A percentile compares a stretch with the other conserved stretches of the same genome.
These are phyloP conservation scores for Glaucidium brasilianum DNA, from an alignment of 2,113 vertebrate species.

Conservation along the genomic window DNA sequence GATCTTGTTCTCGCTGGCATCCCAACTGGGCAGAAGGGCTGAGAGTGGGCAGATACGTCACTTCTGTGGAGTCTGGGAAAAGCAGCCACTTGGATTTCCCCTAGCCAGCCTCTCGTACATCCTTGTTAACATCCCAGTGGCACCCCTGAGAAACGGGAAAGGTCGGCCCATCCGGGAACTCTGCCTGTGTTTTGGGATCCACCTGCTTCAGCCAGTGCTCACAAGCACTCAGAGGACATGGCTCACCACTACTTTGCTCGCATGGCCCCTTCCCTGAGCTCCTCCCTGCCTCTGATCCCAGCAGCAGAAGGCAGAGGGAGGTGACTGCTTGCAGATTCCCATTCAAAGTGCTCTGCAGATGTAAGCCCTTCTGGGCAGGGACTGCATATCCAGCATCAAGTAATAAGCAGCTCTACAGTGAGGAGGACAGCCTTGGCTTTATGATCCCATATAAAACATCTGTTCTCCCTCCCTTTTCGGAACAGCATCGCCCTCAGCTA, in stretches of 20 bases:
- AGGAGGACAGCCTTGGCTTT: not conserved
- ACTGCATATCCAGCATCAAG: not conserved
- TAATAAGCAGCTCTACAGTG: not conserved
- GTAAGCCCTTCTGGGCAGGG: not conserved
- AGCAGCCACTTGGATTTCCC: not conserved
- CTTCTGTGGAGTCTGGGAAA: not conserved
- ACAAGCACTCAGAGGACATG: fast-evolving
- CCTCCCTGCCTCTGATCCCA: not conserved
- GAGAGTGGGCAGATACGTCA: not conserved
- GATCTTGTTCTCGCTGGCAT: not conserved
- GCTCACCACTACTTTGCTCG: fast-evolving
- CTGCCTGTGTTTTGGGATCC: not conserved
- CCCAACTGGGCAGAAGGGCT: not conserved
- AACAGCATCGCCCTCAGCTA: not conserved
- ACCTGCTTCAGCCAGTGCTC: not conserved
- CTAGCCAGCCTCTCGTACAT: not conserved
- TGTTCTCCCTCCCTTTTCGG: not conserved
- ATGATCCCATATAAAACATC: not conserved
- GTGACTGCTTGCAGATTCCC: not conserved
- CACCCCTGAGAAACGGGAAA: not conserved
- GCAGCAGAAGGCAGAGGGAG: not conserved
- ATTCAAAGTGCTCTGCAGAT: not conserved
- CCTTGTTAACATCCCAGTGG: not conserved
- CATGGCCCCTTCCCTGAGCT: not conserved
- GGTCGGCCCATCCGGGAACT: not conserved